Percentiles rank a stretch among this genome's conserved stretches.
These are phyloP conservation scores for Anser brachyrhynchus DNA, from an alignment of 2,113 vertebrate genomes.

Conservation along the genomic window DNA sequence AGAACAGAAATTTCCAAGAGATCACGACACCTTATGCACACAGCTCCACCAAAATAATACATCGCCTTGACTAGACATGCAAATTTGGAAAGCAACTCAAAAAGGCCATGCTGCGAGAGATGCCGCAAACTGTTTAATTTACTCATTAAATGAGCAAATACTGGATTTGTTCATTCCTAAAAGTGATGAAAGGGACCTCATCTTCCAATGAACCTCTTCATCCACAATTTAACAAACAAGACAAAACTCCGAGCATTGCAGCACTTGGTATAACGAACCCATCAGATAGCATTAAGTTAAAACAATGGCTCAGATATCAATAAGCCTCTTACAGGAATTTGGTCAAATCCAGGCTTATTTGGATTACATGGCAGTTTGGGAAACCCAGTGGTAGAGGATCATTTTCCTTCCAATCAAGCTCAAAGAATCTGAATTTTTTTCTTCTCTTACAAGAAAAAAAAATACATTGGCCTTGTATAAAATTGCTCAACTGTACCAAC, in stretches of 20 bases:
- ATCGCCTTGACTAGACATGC: background rate
- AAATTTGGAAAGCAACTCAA: background rate
- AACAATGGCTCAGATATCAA: conserved; percentile 55
- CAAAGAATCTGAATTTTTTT: background rate
- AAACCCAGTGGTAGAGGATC: conserved; percentile 18
- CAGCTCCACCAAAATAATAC: background rate
- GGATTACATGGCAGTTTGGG: conserved; percentile 49
- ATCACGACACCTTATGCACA: background rate
- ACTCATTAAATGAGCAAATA: background rate
- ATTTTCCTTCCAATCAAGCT: conserved; percentile 39
- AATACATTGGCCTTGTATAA: background rate
- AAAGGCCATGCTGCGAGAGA: background rate
- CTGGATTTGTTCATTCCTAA: background rate
- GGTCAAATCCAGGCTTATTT: conserved; percentile 48
- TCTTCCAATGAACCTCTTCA: background rate
- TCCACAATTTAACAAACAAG: background rate
- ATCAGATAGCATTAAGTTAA: conserved; percentile 25
- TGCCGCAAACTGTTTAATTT: background rate
- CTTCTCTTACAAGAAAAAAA: background rate
- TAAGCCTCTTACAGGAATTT: conserved; percentile 47
- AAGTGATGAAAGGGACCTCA: background rate
- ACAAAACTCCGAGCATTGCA: background rate
- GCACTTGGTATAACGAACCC: conserved; percentile 12
- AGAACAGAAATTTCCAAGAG: background rate
- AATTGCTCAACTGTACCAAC: conserved; percentile 38